Percentiles rank a stretch among this genome's conserved stretches.
Evolutionary conservation across 1,140 invertebrate genomes (phyloP).

Genomic region (Cotesia vestalis): DNA sequence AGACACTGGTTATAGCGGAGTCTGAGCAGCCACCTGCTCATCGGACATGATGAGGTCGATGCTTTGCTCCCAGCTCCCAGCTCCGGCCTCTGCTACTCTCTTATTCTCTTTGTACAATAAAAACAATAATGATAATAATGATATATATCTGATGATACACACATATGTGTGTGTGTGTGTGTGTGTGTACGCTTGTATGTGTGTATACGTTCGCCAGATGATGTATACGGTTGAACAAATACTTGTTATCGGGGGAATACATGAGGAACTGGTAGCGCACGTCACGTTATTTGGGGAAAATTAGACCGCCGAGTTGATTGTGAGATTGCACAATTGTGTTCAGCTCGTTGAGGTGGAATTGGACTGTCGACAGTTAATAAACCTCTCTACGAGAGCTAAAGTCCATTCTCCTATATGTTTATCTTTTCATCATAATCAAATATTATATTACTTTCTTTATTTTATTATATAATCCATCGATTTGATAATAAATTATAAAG

Average conservation of each 20-base stretch:
- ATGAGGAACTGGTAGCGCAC: neutral
- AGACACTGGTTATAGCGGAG: no score
- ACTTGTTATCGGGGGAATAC: neutral
- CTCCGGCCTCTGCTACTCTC: neutral
- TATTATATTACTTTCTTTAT: neutral
- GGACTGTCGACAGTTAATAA: conserved; percentile 14
- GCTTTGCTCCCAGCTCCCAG: neutral
- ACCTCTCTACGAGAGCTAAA: neutral
- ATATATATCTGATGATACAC: neutral
- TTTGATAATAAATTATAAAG: no score
- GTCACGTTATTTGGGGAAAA: conserved; percentile 26
- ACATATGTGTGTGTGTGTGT: no score
- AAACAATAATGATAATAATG: no score
- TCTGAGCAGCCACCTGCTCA: conserved; percentile 3
- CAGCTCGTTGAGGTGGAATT: conserved; percentile 12
- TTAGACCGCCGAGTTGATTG: conserved; percentile 17
- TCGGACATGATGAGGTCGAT: conserved; percentile 8
- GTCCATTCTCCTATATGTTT: no score
- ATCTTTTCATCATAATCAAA: neutral
- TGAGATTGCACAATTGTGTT: conserved; percentile 25
- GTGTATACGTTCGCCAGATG: neutral
- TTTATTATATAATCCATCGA: neutral
- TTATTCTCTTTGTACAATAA: neutral
- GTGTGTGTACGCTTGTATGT: neutral
- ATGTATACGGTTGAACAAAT: neutral